Base-by-base conservation (phyloP, 1,140 invertebrate species). In the Bombyx mandarina region DNA sequence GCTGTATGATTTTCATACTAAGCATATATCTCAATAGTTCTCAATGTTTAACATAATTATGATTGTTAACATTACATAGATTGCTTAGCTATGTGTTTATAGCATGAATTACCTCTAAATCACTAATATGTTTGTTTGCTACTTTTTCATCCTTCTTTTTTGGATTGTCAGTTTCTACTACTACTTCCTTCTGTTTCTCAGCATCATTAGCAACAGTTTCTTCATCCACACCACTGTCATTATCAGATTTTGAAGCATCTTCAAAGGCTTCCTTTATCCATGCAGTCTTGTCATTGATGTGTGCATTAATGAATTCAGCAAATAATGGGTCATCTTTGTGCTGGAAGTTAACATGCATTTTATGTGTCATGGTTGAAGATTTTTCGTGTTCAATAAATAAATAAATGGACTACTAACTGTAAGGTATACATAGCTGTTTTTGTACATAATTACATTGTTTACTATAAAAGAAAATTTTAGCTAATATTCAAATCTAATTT, bases 301-400 rank as follows among this genome's bases (percentile, higher is more conserved):
- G 95, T 51, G 92, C 90, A 87, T 95, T 91, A 68, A 98, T 86
- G 88, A 97, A 99, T 82, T 98, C 96, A 63, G 91, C 85, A 88
- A 98, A 98, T 57, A 95, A 81, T 35, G 96, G 94, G 90, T 98
- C 96, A 89, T 95, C 91, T 88, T 95, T 94, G 66, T 96, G 92
- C 92, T 95, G 76, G 62, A 75, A 90, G 51, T n/a, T 43, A 56
- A 56, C 10, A 9, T 22, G 26, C 8, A 35, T 35, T 55, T 84
- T 52, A 59, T 44, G 10, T 35, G 26, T 35, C 4, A 5, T 35
- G 26, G 26, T 35, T 35, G 26, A 5, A 35, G 26, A 35, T 35
- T 35, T 35, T 35, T 35, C 26, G 4, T 35, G 26, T 35, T 35
- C 4, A 0, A 35, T 35, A 35, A 2, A 35, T 35, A 35, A 35